Evolutionary conservation across 2,113 vertebrate genomes (phyloP).

Genomic region (Muntiacus reevesi): DNA sequence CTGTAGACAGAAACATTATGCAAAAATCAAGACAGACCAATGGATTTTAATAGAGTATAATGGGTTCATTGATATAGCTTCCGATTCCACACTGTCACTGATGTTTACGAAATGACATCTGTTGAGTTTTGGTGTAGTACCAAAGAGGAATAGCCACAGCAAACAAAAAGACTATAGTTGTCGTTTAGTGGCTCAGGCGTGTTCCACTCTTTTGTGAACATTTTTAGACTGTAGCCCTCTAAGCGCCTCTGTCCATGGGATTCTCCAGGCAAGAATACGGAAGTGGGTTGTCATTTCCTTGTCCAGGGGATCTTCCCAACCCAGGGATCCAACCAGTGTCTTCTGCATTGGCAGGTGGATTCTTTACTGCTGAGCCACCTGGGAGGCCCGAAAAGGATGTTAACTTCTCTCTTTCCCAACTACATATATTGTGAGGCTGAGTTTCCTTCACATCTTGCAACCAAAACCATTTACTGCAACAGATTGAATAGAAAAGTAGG

Average conservation of each 20-base stretch:
- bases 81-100: not conserved
- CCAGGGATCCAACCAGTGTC: not conserved
- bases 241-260: not conserved
- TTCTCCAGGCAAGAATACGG: not conserved
- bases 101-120: not conserved
- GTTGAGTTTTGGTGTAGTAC: not conserved
- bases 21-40: not conserved
- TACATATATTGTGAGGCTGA: not conserved
- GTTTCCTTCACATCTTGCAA: not conserved
- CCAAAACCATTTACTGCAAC: not conserved
- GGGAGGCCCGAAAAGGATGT: not conserved
- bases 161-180: not conserved
- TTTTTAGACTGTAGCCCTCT: not conserved
- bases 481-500: not conserved
- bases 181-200: fast-evolving
- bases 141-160: not conserved
- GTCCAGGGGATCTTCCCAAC: not conserved
- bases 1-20: not conserved
- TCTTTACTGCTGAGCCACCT: not conserved
- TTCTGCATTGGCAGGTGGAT: not conserved
- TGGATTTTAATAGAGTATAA: not conserved
- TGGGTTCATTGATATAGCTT: not conserved
- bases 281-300: not conserved
- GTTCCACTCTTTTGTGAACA: not conserved
- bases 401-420: not conserved